phyloP scores from a whole-genome alignment of 2,797 vertebrate species.

The Balearica regulorum region DNA sequence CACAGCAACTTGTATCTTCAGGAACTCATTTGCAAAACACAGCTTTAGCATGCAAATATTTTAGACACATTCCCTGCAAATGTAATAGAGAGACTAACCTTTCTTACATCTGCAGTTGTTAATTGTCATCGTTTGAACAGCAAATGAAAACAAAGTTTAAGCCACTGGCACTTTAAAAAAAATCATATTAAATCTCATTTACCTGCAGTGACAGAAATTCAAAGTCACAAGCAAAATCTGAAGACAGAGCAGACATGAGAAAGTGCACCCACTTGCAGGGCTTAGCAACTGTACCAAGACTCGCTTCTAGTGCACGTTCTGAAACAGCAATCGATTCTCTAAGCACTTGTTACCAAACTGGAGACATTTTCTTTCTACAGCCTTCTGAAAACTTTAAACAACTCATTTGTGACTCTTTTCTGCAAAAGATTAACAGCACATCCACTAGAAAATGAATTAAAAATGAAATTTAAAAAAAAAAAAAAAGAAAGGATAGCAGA shows the following conservation, averaged over 20 bases:
- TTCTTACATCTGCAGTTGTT: conserved; percentile 63
- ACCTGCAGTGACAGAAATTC: conserved; percentile 53
- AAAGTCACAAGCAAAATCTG: conserved; percentile 50
- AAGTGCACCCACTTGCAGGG: not conserved
- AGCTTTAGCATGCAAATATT: conserved; percentile 52
- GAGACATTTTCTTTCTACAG: not conserved
- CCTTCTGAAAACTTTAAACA: conserved; percentile 33
- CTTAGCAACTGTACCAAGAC: conserved; percentile 9
- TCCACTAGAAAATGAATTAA: not conserved
- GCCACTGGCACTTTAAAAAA: conserved; percentile 49
- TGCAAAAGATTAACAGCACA: not conserved
- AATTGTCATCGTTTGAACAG: conserved; percentile 56
- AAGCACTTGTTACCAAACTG: conserved; percentile 40
- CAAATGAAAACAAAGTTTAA: conserved; percentile 74
- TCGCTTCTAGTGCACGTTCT: not conserved
- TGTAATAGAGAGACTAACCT: conserved; percentile 64
- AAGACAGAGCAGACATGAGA: conserved; percentile 33
- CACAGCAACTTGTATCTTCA: conserved; percentile 52
- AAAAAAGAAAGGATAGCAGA: not conserved
- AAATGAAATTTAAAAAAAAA: not conserved
- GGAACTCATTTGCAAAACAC: conserved; percentile 48
- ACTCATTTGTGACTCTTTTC: conserved; percentile 1
- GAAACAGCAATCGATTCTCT: conserved; percentile 8
- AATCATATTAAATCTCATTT: conserved; percentile 52
- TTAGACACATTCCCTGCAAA: conserved; percentile 43